Evolutionary conservation across 1,140 invertebrate genomes (phyloP).

Genomic region (Harpegnathos saltator): DNA sequence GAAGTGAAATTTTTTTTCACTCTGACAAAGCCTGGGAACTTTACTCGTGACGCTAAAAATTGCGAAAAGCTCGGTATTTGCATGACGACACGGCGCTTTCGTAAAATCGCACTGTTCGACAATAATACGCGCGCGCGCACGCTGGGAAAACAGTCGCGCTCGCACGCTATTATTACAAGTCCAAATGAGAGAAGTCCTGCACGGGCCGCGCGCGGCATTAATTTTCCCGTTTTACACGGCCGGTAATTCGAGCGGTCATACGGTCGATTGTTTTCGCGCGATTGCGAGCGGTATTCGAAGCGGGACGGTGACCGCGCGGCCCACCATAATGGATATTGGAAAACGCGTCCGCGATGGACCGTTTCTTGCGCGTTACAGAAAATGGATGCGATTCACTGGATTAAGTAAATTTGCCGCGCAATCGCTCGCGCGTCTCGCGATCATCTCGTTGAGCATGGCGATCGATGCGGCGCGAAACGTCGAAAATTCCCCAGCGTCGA

Average conservation of each 20-base stretch:
- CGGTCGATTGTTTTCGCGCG: conserved; percentile 14
- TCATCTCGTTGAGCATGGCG: neutral
- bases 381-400: neutral
- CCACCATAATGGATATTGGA: conserved; percentile 38
- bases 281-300: conserved; percentile 25
- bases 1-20: conserved; percentile 15
- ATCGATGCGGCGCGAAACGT: no score
- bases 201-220: neutral
- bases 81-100: neutral
- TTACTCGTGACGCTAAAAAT: neutral
- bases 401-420: conserved; percentile 19
- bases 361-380: conserved; percentile 17
- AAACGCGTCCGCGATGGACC: conserved; percentile 7
- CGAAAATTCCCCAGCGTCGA: neutral
- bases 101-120: neutral
- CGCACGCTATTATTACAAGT: neutral
- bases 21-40: neutral
- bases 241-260: conserved; percentile 20
- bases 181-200: neutral
- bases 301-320: neutral
- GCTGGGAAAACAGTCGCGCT: neutral
- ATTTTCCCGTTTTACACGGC: conserved; percentile 15
- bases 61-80: neutral
- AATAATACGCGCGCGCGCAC: neutral
- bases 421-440: neutral